These are phyloP conservation scores for Epizoanthus scotinus DNA, from an alignment of 92 coral and sea anemone species.

Conservation along the genomic window DNA sequence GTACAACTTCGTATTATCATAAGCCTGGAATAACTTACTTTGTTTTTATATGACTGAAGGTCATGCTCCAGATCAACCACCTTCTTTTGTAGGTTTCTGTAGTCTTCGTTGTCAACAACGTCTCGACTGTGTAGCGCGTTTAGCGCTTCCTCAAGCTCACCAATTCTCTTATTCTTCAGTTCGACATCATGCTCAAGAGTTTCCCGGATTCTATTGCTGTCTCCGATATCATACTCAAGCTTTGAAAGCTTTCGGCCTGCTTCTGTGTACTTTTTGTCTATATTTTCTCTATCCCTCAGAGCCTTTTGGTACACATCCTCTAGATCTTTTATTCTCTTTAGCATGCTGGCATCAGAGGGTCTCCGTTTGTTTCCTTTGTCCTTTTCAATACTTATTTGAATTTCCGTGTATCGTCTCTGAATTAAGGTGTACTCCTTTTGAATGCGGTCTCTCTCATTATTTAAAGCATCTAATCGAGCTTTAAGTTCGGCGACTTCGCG, in stretches of 20 bases:
- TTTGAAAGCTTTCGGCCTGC: slow-evolving; percentile 74
- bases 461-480: slow-evolving; percentile 81
- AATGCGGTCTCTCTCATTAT: slow-evolving; percentile 80
- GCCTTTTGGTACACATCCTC: slow-evolving; percentile 81
- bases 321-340: slow-evolving; percentile 81
- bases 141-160: slow-evolving; percentile 83
- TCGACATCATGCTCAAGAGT: slow-evolving; percentile 83
- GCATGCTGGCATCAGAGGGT: slow-evolving; percentile 62
- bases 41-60: slow-evolving; percentile 83
- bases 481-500: slow-evolving; percentile 81
- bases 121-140: slow-evolving; percentile 88
- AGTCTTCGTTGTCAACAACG: slow-evolving; percentile 92
- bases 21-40: slow-evolving; percentile 37
- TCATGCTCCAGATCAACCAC: slow-evolving; percentile 90
- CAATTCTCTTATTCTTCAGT: slow-evolving; percentile 79
- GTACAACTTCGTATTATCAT: too few relatives aligned
- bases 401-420: slow-evolving; percentile 81
- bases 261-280: slow-evolving; percentile 84
- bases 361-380: slow-evolving; percentile 69
- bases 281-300: slow-evolving; percentile 85
- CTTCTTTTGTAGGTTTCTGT: slow-evolving; percentile 78
- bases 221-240: slow-evolving; percentile 86
- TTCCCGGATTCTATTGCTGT: slow-evolving; percentile 75
- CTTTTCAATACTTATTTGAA: slow-evolving; percentile 50
- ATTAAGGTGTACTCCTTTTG: slow-evolving; percentile 74